Base-by-base conservation (phyloP, 2,888 invertebrate genomes). In the Micropterix aruncella region DNA sequence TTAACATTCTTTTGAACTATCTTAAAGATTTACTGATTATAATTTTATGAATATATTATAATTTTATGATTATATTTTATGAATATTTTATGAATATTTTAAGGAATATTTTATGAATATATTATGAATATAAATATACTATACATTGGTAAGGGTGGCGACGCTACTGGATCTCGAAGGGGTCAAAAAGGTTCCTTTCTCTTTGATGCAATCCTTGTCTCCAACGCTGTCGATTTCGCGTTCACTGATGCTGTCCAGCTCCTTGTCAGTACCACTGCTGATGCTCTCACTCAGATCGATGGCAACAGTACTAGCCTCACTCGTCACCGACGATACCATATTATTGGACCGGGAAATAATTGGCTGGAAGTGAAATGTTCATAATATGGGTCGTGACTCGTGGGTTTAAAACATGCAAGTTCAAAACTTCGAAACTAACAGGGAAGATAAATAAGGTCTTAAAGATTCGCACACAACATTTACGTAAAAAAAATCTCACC, bases 91-190 rank as follows among this genome's bases (percentile, higher is more conserved):
- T n/a, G n/a, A n/a, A n/a, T n/a, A n/a, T n/a, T n/a, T n/a, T n/a
- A n/a, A n/a, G n/a, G n/a, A n/a, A n/a, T n/a, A n/a, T n/a, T n/a
- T n/a, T n/a, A n/a, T n/a, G n/a, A n/a, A n/a, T n/a, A n/a, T n/a
- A n/a, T n/a, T n/a, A n/a, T n/a, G n/a, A n/a, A n/a, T n/a, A n/a
- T n/a, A n/a, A n/a, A n/a, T n/a, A n/a, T n/a, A 52, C 70, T 75
- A 72, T 63, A 79, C 79, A 63, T 79, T 78, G 46, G 79, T 79
- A 48, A 79, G 61, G 18, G 77, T 78, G 39, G 71, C 70, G 47
- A 72, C 75, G 53, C 66, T 68, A 41, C 72, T 74, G 47, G 67
- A 71, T 46, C 74, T 71, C 38, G 72, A 67, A 7, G 67, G 67
- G 1, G 65, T 65, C n/a, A 19, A 16, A 7, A 27, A n/a, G 2